phyloP scores from a whole-genome alignment of 2,113 vertebrate species.

The Chloropsis cyanopogon region DNA sequence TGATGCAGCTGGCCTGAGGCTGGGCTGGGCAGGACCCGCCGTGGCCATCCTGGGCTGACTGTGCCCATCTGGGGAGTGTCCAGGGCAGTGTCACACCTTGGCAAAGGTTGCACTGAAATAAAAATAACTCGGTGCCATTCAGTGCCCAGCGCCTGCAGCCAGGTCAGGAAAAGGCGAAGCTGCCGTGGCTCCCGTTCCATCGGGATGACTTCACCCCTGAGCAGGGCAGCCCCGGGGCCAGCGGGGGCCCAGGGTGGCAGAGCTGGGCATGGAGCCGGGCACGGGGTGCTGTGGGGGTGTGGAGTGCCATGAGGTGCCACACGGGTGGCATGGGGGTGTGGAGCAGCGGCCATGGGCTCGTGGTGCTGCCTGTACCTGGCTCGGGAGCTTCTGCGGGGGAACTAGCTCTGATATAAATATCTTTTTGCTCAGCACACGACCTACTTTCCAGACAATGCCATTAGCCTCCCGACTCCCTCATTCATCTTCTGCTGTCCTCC shows the following conservation, averaged over 20 bases:
- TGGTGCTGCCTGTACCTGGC: neutral
- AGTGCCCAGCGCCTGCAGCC: fast-evolving
- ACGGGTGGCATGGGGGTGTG: neutral
- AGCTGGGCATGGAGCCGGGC: fast-evolving
- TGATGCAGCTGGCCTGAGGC: neutral
- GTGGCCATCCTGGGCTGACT: neutral
- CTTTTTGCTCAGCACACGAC: slow-evolving; percentile 63
- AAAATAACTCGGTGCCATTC: neutral
- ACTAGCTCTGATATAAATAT: slow-evolving; percentile 54
- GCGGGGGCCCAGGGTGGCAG: neutral
- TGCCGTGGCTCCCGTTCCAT: fast-evolving
- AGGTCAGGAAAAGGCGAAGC: neutral
- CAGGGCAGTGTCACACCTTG: neutral
- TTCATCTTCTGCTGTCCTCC: slow-evolving; percentile 29
- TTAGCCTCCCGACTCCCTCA: slow-evolving; percentile 51
- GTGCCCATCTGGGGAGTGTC: neutral
- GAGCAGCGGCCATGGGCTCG: neutral
- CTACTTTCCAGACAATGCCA: slow-evolving; percentile 70
- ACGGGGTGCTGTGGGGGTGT: neutral
- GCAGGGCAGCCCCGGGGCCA: fast-evolving
- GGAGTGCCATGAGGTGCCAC: neutral
- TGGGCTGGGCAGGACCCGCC: neutral
- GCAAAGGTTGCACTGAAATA: neutral
- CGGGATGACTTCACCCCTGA: neutral
- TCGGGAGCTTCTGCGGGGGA: slow-evolving; percentile 42